phyloP scores from a whole-genome alignment of 2,797 vertebrate genomes.

The Melanotaenia parkinsoni region DNA sequence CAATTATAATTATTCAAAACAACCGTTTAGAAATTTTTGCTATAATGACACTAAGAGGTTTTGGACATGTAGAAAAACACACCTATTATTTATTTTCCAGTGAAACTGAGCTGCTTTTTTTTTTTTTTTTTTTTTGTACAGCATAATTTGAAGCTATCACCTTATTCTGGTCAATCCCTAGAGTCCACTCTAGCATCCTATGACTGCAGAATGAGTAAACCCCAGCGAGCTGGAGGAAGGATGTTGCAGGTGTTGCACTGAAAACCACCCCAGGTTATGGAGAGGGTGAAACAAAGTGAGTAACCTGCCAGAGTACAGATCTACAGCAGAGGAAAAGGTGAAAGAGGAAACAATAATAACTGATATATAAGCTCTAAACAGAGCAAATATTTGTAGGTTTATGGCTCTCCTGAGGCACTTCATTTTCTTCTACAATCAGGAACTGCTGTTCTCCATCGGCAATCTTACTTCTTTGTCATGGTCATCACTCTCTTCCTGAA shows the following conservation, averaged over 20 bases:
- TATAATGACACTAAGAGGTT: background rate
- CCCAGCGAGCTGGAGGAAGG: constrained; percentile 46
- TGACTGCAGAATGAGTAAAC: constrained; percentile 54
- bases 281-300: constrained; percentile 24
- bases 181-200: constrained; percentile 54
- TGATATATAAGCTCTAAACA: constrained; percentile 31
- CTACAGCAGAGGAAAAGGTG: background rate
- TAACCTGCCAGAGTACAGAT: background rate
- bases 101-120: background rate
- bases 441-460: constrained; percentile 41
- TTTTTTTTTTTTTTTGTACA: constrained; percentile 26
- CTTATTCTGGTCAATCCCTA: constrained; percentile 25
- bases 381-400: constrained; percentile 27
- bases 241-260: constrained; percentile 48
- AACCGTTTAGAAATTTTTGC: background rate
- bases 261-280: constrained; percentile 33
- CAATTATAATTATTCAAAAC: too few species aligned
- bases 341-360: constrained; percentile 13
- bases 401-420: constrained; percentile 46
- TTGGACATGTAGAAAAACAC: background rate
- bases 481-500: too few species aligned
- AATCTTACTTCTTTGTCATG: constrained; percentile 19
- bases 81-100: background rate
- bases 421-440: constrained; percentile 48
- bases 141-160: constrained; percentile 12